Base-by-base conservation (phyloP, 2,113 vertebrate genomes). In the Corythaixoides concolor region DNA sequence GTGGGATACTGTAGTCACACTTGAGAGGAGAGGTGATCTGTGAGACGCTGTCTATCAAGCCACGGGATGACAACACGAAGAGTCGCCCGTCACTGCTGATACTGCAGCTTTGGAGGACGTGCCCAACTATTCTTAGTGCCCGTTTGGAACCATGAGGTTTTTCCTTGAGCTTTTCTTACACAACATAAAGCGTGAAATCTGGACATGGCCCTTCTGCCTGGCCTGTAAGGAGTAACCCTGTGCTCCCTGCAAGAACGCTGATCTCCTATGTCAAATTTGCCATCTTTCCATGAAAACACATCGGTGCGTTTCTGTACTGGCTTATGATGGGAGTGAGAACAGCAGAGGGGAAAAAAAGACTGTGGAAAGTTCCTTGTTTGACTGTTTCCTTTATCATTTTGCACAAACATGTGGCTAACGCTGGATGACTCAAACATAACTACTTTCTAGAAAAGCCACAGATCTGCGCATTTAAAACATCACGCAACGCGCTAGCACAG, bases 401-500 rank as follows among this genome's bases (percentile, higher is more conserved):
- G 27, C 59, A 87, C 12, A n/a, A 70, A 45, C 23, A 27, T 1
- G 35, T 24, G 39, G 83, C 37, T 52, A 93, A 12, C 43, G 27
- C 41, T 33, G 87, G 17, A 39, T 12, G 32, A 75, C 37, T 55
- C 22, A 66, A 92, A 24, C 22, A 3, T 6, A 60, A 69, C 39
- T 50, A 8, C 9, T 21, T 43, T 70, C 50, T 35, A 52, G 64
- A 86, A 70, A 90, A 89, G n/a, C 21, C 55, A 62, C 2, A 16
- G 47, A 77, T 58, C 17, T 15, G 24, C 5, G 47, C 32, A 8
- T 73, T 77, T 43, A 18, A 73, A 90, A 5, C 39, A 52, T 10
- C 39, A 1, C 5, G 56, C 21, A 60, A n/a, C 0, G 0, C 0
- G 6, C 32, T 23, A 32, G 69, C 81, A 27, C 0, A 30, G 45